Evolutionary conservation across 2,113 vertebrate genomes (phyloP).

Genomic region (Megaceryle torquata): DNA sequence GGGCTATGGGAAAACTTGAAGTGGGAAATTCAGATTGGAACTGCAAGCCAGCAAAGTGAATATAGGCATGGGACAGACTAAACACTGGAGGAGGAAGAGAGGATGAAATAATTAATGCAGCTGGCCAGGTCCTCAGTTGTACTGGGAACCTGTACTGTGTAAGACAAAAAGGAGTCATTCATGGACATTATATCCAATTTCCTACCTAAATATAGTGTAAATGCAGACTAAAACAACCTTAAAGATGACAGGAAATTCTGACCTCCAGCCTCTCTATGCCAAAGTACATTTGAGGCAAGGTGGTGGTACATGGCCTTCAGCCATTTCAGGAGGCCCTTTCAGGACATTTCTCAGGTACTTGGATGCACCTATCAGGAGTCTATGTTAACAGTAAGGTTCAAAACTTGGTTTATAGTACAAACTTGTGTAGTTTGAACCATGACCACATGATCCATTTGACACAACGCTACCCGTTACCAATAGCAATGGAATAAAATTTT

Average conservation of each 20-base stretch:
- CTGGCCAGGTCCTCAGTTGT: neutral
- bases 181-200: neutral
- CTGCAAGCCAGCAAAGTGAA: neutral
- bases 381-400: neutral
- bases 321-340: neutral
- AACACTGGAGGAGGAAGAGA: neutral
- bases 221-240: neutral
- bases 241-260: neutral
- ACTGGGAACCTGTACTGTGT: neutral
- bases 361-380: neutral
- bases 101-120: neutral
- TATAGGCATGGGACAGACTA: neutral
- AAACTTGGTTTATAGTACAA: neutral
- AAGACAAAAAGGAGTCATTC: neutral
- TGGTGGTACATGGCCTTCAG: neutral
- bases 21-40: neutral
- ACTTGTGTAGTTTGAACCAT: neutral
- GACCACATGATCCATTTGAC: neutral
- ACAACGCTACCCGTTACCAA: neutral
- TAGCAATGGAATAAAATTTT: neutral
- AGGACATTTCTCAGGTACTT: neutral
- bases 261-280: neutral
- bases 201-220: neutral
- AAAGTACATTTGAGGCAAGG: neutral
- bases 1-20: neutral